These are phyloP conservation scores for Lytechinus pictus DNA, from an alignment of 35 echinoderm and acorn worm genomes.

Conservation along the genomic window DNA sequence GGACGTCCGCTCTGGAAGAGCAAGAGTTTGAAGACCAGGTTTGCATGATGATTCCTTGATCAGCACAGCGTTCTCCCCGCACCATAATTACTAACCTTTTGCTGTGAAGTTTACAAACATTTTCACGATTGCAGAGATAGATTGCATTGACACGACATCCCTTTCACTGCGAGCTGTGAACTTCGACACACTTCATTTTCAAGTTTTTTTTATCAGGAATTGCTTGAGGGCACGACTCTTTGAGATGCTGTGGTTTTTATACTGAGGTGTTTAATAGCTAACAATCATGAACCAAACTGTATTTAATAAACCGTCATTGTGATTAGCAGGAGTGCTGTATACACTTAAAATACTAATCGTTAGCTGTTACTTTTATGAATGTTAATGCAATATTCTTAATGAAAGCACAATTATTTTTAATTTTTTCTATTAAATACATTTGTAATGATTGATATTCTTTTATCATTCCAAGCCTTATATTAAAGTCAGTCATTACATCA, in stretches of 20 bases:
- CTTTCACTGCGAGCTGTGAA: background rate
- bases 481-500: no score
- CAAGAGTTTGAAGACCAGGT: background rate
- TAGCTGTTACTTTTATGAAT: background rate
- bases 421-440: no score
- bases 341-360: background rate
- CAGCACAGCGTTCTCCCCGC: background rate
- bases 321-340: background rate
- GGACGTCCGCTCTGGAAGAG: constrained; percentile 8
- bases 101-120: background rate
- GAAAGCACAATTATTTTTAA: no score
- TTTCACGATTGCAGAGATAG: background rate
- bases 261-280: background rate
- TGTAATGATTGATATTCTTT: no score
- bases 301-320: background rate
- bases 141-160: background rate
- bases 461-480: no score
- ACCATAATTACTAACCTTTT: background rate
- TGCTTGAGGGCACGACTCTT: background rate
- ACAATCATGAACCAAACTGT: background rate
- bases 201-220: background rate
- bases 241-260: background rate
- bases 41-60: background rate
- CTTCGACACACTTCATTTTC: background rate
- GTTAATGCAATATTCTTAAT: no score